These are phyloP conservation scores for Ophion slaviceki DNA, from an alignment of 2,888 invertebrate species.

Conservation along the genomic window DNA sequence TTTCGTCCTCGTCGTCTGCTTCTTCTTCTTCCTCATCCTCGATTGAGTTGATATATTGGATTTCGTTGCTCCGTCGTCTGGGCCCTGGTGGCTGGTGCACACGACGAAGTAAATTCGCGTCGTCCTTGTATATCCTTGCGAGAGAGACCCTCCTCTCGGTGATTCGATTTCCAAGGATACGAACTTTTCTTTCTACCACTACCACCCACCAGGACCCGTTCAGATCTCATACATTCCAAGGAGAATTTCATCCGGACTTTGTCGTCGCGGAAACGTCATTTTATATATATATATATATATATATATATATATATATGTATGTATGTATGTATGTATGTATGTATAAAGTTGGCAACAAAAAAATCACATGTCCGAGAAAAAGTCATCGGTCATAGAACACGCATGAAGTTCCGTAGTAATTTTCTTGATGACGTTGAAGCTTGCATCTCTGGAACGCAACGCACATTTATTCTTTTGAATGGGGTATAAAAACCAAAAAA, in stretches of 20 bases:
- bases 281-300: no score
- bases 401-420: no score
- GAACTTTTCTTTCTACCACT: slow-evolving; percentile 29
- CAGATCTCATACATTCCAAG: slow-evolving; percentile 36
- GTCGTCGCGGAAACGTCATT: not conserved
- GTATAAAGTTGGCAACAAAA: slow-evolving; percentile 1
- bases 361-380: slow-evolving; percentile 16
- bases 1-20: not conserved
- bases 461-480: no score
- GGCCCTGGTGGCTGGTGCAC: slow-evolving; percentile 6
- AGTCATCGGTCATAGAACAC: slow-evolving; percentile 1
- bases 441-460: no score
- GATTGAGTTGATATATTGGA: slow-evolving; percentile 56
- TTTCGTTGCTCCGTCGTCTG: slow-evolving; percentile 31
- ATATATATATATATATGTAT: no score
- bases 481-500: no score
- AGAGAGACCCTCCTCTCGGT: slow-evolving; percentile 17
- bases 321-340: no score
- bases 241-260: slow-evolving; percentile 24
- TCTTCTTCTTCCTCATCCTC: slow-evolving; percentile 36
- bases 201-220: not conserved
- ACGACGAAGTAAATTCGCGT: slow-evolving; percentile 30
- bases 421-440: no score
- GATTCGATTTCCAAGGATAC: slow-evolving; percentile 51
- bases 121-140: slow-evolving; percentile 30